Conservation (phyloP, 2,888 invertebrate genomes). For the Stictocephala bisonia region DNA sequence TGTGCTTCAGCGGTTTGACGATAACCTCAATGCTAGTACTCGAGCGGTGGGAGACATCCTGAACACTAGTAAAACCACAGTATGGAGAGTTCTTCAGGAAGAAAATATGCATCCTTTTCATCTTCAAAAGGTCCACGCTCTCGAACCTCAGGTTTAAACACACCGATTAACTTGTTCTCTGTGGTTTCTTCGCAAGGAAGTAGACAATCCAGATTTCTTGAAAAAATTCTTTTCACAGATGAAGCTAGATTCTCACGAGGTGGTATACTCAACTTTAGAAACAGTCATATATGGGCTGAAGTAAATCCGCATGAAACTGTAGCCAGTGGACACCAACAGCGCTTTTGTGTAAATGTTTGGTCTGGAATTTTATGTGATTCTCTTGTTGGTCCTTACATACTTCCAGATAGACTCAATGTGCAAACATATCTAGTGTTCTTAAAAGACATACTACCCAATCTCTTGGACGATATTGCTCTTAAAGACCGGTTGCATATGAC, state of each 20-base stretch:
- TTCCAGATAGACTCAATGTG: constrained; percentile 3
- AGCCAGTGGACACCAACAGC: not conserved
- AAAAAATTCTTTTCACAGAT: constrained; percentile 5
- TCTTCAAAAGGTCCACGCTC: constrained; percentile 12
- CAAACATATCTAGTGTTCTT: constrained; percentile 27
- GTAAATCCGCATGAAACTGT: constrained; percentile 32
- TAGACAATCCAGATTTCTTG: constrained; percentile 29
- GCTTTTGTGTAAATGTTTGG: constrained; percentile 35
- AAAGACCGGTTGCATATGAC: not conserved
- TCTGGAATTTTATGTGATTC: constrained; percentile 24
- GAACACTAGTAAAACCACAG: constrained; percentile 4
- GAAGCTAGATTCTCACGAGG: constrained; percentile 31
- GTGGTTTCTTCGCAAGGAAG: constrained; percentile 23
- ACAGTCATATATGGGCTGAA: too few species aligned
- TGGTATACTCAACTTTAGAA: constrained; percentile 39
- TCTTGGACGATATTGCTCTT: not conserved
- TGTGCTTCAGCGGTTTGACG: not conserved
- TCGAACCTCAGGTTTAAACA: constrained; percentile 5
- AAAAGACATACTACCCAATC: constrained; percentile 34
- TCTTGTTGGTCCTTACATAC: constrained; percentile 27
- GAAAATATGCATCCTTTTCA: constrained; percentile 28
- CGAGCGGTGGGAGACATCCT: not conserved
- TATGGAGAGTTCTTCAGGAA: constrained; percentile 24
- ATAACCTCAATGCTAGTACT: constrained; percentile 17
- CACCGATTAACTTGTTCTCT: constrained; percentile 22